A percentile compares a stretch with the other conserved stretches of the same genome.
phyloP scores from a whole-genome alignment of 2,113 vertebrate species.

The Elaphurus davidianus region DNA sequence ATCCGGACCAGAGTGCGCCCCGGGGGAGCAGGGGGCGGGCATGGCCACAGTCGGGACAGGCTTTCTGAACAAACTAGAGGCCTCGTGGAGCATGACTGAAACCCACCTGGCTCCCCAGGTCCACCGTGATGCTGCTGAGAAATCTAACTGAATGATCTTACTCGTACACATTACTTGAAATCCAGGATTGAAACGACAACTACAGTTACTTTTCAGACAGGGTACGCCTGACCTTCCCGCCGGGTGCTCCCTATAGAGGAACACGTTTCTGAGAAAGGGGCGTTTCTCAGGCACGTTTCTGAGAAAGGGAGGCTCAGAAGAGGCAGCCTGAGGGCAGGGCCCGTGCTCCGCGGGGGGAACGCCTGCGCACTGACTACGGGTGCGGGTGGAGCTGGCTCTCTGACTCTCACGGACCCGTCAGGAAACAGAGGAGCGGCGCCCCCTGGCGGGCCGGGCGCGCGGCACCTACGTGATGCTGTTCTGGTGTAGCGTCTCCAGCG shows the following conservation, averaged over 20 bases:
- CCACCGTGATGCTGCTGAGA: neutral
- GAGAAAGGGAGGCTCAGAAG: neutral
- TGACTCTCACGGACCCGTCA: neutral
- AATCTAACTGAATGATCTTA: neutral
- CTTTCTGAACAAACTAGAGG: neutral
- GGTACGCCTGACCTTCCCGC: neutral
- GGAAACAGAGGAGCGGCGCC: neutral
- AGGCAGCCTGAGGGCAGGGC: neutral
- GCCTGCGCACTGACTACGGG: neutral
- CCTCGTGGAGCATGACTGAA: neutral
- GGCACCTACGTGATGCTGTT: slow-evolving; percentile 98
- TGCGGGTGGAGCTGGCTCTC: neutral
- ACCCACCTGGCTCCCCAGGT: neutral
- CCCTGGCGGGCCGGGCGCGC: rapidly evolving
- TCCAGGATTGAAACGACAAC: neutral
- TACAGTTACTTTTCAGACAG: neutral
- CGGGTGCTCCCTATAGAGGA: neutral
- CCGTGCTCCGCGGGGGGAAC: rapidly evolving
- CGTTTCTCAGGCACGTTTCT: neutral
- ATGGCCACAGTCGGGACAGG: neutral
- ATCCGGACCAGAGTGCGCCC: neutral
- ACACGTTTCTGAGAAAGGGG: neutral
- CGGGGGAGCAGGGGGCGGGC: neutral
- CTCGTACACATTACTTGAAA: neutral
- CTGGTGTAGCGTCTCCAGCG: slow-evolving; percentile 97